These are phyloP conservation scores for Mustela lutreola DNA, from an alignment of 2,113 vertebrate species.

Conservation along the genomic window DNA sequence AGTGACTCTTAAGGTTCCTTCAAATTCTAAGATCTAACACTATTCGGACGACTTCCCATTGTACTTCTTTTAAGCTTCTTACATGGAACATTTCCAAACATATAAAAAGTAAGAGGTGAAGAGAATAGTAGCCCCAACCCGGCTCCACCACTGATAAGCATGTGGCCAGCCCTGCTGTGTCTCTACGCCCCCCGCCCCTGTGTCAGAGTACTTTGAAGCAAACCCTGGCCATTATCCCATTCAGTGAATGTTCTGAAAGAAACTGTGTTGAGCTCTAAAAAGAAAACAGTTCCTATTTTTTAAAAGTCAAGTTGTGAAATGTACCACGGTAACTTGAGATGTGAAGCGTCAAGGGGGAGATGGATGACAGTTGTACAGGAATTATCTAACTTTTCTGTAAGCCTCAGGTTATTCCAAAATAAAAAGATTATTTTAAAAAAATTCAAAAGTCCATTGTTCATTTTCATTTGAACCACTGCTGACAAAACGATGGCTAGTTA, in stretches of 20 bases:
- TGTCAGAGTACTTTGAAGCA: not conserved
- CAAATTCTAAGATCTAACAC: not conserved
- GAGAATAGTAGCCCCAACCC: not conserved
- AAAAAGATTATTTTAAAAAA: not conserved
- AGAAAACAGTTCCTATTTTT: not conserved
- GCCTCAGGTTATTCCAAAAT: slow-evolving; percentile 8
- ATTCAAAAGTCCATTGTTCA: not conserved
- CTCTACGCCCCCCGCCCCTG: rapidly evolving
- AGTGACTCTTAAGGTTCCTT: not conserved
- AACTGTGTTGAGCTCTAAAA: not conserved
- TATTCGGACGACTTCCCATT: not conserved
- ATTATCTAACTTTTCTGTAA: not conserved
- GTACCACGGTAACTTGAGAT: not conserved
- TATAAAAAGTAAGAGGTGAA: not conserved
- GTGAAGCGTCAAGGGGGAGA: not conserved
- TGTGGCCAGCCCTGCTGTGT: rapidly evolving
- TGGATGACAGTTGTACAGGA: not conserved
- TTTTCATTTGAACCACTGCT: not conserved
- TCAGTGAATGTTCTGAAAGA: not conserved
- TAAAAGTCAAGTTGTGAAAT: not conserved
- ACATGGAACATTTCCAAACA: not conserved
- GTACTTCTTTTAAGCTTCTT: not conserved
- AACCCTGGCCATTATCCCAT: not conserved
- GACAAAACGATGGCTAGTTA: not conserved
- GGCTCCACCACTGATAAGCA: not conserved